phyloP scores from a whole-genome alignment of 2,888 invertebrate species.

The Choreutis nemorana region DNA sequence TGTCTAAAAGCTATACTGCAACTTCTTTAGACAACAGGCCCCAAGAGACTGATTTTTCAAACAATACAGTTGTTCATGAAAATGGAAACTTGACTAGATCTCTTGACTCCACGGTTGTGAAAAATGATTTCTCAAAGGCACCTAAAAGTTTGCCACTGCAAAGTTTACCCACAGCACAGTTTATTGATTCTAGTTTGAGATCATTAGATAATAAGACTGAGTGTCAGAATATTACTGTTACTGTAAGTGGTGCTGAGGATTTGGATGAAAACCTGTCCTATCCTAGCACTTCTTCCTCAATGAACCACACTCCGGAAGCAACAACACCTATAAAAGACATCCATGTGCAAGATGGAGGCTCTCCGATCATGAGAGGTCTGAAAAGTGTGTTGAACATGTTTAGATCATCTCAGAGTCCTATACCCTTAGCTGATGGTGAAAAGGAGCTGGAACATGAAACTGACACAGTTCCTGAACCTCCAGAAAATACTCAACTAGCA shows the following conservation, averaged over 20 bases:
- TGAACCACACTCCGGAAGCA: conserved; percentile 43
- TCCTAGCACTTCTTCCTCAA: conserved; percentile 41
- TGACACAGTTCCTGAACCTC: too few relatives aligned
- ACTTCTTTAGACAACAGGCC: conserved; percentile 27
- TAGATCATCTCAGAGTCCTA: conserved; percentile 49
- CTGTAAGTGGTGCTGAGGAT: conserved; percentile 23
- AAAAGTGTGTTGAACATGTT: conserved; percentile 55
- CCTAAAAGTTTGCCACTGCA: conserved; percentile 38
- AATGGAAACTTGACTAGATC: conserved; percentile 39
- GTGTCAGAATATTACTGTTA: conserved; percentile 25
- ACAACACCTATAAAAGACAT: conserved; percentile 49
- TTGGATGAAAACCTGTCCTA: conserved; percentile 37
- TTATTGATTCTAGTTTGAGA: conserved; percentile 23
- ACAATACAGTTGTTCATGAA: conserved; percentile 18
- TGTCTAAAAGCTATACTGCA: conserved; percentile 47
- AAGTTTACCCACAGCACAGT: conserved; percentile 24
- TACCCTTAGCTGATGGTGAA: conserved; percentile 25
- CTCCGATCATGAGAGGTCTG: conserved; percentile 51
- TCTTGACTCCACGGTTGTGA: conserved; percentile 32
- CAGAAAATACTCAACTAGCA: conserved; percentile 6
- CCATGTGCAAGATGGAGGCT: conserved; percentile 32
- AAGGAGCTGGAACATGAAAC: conserved; percentile 8
- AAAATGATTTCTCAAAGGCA: conserved; percentile 29
- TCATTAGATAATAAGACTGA: conserved; percentile 26
- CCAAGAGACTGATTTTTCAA: conserved; percentile 21